Conservation (phyloP, 2,797 vertebrate species). For the Rhinogobio ventralis region DNA sequence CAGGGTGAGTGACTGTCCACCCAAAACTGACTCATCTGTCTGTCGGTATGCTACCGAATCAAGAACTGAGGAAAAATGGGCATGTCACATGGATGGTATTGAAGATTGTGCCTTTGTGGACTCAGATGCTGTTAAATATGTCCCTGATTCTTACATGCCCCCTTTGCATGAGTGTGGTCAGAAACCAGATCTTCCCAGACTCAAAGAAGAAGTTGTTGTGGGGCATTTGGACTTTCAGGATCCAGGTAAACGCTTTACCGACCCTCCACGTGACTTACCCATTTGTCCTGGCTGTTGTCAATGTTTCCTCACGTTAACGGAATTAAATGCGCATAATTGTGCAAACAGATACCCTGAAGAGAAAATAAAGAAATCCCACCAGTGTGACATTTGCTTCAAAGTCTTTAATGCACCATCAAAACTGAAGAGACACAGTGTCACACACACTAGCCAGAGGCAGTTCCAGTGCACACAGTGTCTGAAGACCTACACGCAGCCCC, state of each 20-base stretch:
- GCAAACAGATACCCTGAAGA: slow-evolving; percentile 38
- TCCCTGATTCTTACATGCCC: not conserved
- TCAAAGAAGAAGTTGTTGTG: slow-evolving; percentile 29
- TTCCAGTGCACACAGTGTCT: slow-evolving; percentile 79
- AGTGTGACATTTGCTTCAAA: slow-evolving; percentile 81
- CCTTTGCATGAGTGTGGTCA: not conserved
- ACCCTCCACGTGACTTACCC: slow-evolving; percentile 50
- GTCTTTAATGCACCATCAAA: slow-evolving; percentile 80
- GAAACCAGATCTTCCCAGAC: not conserved
- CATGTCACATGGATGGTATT: not conserved
- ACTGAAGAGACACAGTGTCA: slow-evolving; percentile 80
- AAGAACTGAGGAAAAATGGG: not conserved
- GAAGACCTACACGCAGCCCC: slow-evolving; percentile 79
- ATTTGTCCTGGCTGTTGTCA: slow-evolving; percentile 54
- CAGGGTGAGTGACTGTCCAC: slow-evolving; percentile 7
- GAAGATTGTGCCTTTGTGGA: slow-evolving; percentile 10
- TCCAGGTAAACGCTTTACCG: not conserved
- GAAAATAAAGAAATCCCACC: slow-evolving; percentile 67
- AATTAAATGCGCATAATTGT: slow-evolving; percentile 54
- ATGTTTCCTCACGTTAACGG: slow-evolving; percentile 50
- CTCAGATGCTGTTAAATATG: not conserved
- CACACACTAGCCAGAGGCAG: slow-evolving; percentile 80
- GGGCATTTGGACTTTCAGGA: not conserved
- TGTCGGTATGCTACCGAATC: not conserved
- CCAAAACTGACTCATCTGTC: slow-evolving; percentile 10